These are phyloP conservation scores for Spilosoma lubricipeda DNA, from an alignment of 2,888 invertebrate genomes.

Conservation along the genomic window DNA sequence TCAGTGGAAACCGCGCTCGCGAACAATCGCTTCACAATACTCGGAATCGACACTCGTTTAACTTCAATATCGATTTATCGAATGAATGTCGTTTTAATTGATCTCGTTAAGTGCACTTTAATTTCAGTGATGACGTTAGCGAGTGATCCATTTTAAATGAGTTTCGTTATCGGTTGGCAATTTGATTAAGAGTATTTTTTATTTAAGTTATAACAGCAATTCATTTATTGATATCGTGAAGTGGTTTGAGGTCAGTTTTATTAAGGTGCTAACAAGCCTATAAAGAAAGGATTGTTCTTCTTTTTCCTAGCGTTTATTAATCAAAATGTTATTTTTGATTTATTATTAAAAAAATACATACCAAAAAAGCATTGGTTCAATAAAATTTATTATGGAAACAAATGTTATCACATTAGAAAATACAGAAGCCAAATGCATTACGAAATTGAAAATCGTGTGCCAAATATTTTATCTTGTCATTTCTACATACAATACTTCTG, in stretches of 20 bases:
- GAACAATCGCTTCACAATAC: conserved; percentile 38
- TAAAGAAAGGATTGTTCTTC: too few relatives aligned
- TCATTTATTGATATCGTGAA: too few relatives aligned
- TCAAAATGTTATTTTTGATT: too few relatives aligned
- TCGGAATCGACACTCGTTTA: conserved; percentile 54
- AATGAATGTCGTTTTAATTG: conserved; percentile 66
- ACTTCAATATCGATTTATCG: conserved; percentile 58
- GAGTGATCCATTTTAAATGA: conserved; percentile 56
- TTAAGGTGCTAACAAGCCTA: too few relatives aligned
- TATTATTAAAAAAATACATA: too few relatives aligned
- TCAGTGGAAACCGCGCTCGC: conserved; percentile 33
- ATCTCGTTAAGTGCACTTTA: conserved; percentile 64
- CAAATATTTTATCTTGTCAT: conserved; percentile 6
- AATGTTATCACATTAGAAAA: neutral
- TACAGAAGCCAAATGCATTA: conserved; percentile 25
- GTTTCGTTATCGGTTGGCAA: conserved; percentile 9
- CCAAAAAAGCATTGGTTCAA: neutral
- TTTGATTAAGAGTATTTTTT: conserved; percentile 1
- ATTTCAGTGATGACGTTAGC: conserved; percentile 54
- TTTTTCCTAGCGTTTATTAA: too few relatives aligned
- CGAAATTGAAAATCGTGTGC: conserved; percentile 17
- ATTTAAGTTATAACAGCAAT: neutral
- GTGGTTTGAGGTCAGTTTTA: too few relatives aligned
- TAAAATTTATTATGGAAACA: neutral
- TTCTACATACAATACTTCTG: conserved; percentile 10